Percentiles rank a stretch among this genome's conserved stretches.
These are phyloP conservation scores for Luehdorfia chinensis DNA, from an alignment of 1,140 invertebrate species.

Conservation along the genomic window DNA sequence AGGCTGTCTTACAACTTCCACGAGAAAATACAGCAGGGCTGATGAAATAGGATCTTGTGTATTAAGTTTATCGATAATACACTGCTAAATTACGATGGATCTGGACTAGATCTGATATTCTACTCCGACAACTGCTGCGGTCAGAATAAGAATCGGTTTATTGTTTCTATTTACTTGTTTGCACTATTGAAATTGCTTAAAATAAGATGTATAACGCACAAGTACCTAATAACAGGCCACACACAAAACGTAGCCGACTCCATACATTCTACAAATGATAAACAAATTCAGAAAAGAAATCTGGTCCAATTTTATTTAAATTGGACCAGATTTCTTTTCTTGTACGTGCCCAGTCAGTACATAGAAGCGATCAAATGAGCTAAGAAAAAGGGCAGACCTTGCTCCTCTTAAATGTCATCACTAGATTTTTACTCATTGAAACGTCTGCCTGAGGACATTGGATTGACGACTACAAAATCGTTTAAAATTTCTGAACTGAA, in stretches of 20 bases:
- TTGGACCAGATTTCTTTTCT: too few species aligned
- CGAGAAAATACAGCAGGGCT: too few species aligned
- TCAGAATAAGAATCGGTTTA: not conserved
- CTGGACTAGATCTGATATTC: not conserved
- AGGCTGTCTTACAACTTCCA: too few species aligned
- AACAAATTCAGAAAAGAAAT: slow-evolving; percentile 19
- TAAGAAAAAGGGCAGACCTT: slow-evolving; percentile 37
- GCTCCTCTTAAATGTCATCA: too few species aligned
- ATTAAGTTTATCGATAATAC: too few species aligned
- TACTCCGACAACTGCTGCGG: not conserved
- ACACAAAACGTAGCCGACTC: slow-evolving; percentile 40
- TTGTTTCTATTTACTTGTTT: slow-evolving; percentile 29
- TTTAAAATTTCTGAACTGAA: too few species aligned
- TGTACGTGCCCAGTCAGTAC: slow-evolving; percentile 29
- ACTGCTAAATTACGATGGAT: too few species aligned
- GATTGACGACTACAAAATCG: too few species aligned
- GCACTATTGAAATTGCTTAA: slow-evolving; percentile 26
- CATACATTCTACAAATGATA: slow-evolving; percentile 24
- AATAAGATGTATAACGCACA: slow-evolving; percentile 49
- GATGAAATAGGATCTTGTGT: too few species aligned
- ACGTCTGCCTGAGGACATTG: too few species aligned
- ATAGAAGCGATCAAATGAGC: slow-evolving; percentile 27
- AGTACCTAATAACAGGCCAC: slow-evolving; percentile 54
- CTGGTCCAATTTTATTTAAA: slow-evolving; percentile 32
- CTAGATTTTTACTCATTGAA: too few species aligned